A percentile compares a stretch with the other conserved stretches of the same genome.
These are phyloP conservation scores for Squalus acanthias DNA, from an alignment of 2,797 vertebrate species.

Conservation along the genomic window DNA sequence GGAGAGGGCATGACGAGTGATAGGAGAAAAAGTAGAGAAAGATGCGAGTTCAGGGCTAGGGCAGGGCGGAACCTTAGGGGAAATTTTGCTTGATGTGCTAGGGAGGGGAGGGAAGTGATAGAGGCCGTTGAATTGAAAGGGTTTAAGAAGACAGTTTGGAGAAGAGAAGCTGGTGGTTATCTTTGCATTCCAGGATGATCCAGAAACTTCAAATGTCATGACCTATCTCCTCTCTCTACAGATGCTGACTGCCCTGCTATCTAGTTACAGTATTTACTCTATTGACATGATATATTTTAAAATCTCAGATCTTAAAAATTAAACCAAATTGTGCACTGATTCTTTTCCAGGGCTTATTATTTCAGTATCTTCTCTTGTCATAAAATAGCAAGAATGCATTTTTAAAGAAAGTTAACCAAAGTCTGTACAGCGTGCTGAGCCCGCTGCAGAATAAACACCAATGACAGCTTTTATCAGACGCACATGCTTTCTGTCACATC, in stretches of 20 bases:
- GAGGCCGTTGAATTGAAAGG: no score
- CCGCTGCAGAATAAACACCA: background rate
- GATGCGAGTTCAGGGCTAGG: no score
- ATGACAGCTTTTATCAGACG: background rate
- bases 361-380: background rate
- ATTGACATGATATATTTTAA: background rate
- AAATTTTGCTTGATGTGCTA: no score
- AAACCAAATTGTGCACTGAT: background rate
- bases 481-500: background rate
- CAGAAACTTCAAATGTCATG: background rate
- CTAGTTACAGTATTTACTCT: background rate
- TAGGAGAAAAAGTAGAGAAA: no score
- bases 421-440: background rate
- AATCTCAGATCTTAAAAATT: background rate
- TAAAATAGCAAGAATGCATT: background rate
- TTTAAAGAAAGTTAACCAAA: background rate
- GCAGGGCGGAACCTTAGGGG: no score
- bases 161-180: no score
- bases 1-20: no score
- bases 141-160: no score
- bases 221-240: no score
- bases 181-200: no score
- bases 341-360: background rate
- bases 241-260: background rate
- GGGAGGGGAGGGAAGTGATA: no score